Base-by-base conservation (phyloP, 2,113 vertebrate species). In the Uria aalge region DNA sequence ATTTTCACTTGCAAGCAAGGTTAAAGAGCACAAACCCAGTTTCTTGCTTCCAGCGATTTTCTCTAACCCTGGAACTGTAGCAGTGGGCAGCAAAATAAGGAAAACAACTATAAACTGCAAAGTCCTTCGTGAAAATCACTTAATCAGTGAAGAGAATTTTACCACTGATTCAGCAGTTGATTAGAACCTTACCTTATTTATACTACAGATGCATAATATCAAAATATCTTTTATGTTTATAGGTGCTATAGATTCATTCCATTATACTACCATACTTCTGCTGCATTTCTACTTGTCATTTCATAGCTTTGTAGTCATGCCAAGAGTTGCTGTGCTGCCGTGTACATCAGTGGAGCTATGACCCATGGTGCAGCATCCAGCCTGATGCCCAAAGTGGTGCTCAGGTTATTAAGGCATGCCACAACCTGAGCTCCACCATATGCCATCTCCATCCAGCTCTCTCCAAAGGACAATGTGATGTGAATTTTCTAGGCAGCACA, bases 351-450 rank as follows among this genome's bases (percentile, higher is more conserved):
- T 24, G 48, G 45, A 77, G 4, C 21, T 11, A 9, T 27, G 41
- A 8, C 0, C 0, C 7, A 3, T 14, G 21, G 3, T n/a, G 26
- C 20, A 68, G 12, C 9, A 62, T 17, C 9, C 19, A 60, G 43
- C 36, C 27, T 20, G 9, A n/a, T 38, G 8, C 6, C 29, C 4
- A 2, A 55, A 2, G 5, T 53, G 6, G 16, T 79, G 22, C 7
- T 57, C 15, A 72, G 19, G 8, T 23, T 81, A 62, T 8, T 52
- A n/a, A 69, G 23, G 3, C 3, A 34, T 22, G 27, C 6, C 66
- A 38, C 38, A 89, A 4, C 14, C 17, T 1, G 3, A 71, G 22
- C 1, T 77, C 38, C 8, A 8, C 34, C 80, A 34, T 6, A 38
- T 2, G 1, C 8, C 7, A 17, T 47, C 21, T 84, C 15, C 29